Conservation (phyloP, 2,797 vertebrate genomes). For the Cossypha niveicapilla region DNA sequence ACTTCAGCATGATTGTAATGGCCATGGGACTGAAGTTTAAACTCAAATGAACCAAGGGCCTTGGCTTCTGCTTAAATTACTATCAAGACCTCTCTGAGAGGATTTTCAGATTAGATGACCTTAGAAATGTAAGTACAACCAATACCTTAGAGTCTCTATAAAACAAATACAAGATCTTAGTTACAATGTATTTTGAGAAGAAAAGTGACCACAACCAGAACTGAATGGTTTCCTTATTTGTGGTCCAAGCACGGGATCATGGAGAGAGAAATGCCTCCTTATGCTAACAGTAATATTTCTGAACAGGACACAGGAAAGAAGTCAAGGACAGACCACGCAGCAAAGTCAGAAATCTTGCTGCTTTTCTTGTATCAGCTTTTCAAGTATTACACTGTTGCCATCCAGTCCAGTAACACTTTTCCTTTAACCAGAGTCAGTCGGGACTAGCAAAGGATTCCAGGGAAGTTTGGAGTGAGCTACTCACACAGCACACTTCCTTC, state of each 20-base stretch:
- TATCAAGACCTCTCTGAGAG: not conserved
- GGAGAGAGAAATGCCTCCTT: not conserved
- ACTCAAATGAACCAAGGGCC: not conserved
- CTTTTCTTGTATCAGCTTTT: not conserved
- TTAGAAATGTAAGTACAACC: not conserved
- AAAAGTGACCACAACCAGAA: not conserved
- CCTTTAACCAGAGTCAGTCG: not conserved
- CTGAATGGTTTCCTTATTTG: not conserved
- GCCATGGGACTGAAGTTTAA: not conserved
- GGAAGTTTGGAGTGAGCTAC: not conserved
- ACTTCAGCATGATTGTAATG: not conserved
- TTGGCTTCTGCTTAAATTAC: not conserved
- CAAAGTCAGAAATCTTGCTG: not conserved
- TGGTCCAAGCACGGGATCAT: not conserved
- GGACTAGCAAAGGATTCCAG: not conserved
- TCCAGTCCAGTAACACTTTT: not conserved
- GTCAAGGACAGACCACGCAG: accelerated
- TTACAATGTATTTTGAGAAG: not conserved
- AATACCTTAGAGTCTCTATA: not conserved
- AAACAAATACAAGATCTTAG: not conserved
- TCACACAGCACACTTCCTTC: not conserved
- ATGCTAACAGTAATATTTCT: not conserved
- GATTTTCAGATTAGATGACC: not conserved
- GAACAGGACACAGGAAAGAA: not conserved
- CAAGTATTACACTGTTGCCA: not conserved